Conservation (phyloP, 1,140 invertebrate genomes). For the Heliconius congener region DNA sequence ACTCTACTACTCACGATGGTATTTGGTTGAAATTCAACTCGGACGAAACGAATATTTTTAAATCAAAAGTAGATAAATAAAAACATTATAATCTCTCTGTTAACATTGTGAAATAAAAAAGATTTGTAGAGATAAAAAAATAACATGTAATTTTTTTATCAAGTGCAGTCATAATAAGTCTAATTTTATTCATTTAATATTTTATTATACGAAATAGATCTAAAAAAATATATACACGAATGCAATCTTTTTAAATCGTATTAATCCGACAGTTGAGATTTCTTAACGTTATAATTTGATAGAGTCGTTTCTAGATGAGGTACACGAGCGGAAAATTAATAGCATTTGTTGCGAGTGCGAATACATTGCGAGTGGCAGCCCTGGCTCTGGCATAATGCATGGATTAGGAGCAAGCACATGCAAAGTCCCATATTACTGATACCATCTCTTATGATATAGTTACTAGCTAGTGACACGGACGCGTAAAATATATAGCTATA, state of each 20-base stretch:
- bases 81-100: no score
- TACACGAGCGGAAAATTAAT: slow-evolving; percentile 75
- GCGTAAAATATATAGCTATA: not conserved
- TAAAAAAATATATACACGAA: not conserved
- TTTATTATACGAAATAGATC: not conserved
- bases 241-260: slow-evolving; percentile 23
- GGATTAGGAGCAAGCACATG: slow-evolving; percentile 42
- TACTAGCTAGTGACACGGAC: slow-evolving; percentile 6
- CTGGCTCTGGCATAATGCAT: slow-evolving; percentile 37
- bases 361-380: slow-evolving; percentile 46
- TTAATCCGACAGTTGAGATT: slow-evolving; percentile 48
- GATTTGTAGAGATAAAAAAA: no score
- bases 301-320: slow-evolving; percentile 47
- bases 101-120: no score
- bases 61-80: no score
- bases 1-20: not conserved
- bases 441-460: slow-evolving; percentile 30
- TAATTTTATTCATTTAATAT: not conserved
- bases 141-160: no score
- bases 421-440: slow-evolving; percentile 38
- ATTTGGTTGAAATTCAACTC: not conserved
- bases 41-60: no score
- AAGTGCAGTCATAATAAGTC: no score
- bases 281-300: slow-evolving; percentile 53
- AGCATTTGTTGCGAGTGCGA: slow-evolving; percentile 65